Evolutionary conservation across 1,140 invertebrate genomes (phyloP), one percentile per base, ranked within the genome.

Genomic region (Pseudomyrmex cubaensis): DNA sequence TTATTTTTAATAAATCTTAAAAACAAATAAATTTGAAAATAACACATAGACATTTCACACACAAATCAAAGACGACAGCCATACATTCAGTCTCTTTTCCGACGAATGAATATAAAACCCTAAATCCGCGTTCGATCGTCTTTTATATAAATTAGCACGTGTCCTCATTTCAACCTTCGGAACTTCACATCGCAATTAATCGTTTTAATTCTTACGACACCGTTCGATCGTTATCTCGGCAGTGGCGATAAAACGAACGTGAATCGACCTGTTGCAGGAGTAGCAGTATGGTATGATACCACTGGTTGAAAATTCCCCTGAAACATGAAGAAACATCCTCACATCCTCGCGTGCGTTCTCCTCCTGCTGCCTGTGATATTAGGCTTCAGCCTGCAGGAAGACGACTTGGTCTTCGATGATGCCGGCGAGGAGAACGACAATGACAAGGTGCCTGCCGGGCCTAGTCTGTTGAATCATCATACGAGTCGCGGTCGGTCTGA

Each of bases 391-490:
- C 72, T 85, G 35, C 92, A 92, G 86, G 94, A 94, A 84, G 94
- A 94, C 86, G 94, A 94, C 74, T 87, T 94, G 72, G 92, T 94
- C 10, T 94, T 94, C 87, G 94, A 94, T 35, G 93, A 93, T 69
- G 90, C 92, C 48, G 91, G 91, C 48, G 93, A 93, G 44, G 92
- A 91, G 50, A 66, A 64, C 70, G 64, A 46, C 52, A 80, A 57
- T 15, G 64, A 70, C 50, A 76, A 67, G 9, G 25, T 54, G 25
- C 50, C 48, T 4, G 20, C 20, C 80, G 83, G 80, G 44, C 56
- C 67, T 3, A 66, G 17, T 2, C 78, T 74, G 8, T 82, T 83
- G 8, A 73, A 74, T 67, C 62, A 89, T 57, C 84, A 80, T 7
- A 7, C 75, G 13, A 72, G 80, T 17, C 84, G 74, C 9, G 48